phyloP scores from a whole-genome alignment of 2,113 vertebrate species.

The Cathartes aura region DNA sequence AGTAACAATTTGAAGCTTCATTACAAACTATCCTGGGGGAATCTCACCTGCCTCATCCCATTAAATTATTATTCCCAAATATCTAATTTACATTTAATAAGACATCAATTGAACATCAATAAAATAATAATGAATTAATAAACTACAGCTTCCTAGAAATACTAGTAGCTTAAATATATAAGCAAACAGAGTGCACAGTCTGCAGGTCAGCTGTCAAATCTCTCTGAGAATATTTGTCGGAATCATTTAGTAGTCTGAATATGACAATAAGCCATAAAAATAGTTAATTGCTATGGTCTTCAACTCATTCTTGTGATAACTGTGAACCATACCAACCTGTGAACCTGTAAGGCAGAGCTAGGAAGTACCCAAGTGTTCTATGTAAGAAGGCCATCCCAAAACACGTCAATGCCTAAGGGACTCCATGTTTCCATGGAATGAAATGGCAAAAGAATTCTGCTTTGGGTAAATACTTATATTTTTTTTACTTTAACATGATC shows the following conservation, averaged over 20 bases:
- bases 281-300: background rate
- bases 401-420: background rate
- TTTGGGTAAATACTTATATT: background rate
- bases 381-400: background rate
- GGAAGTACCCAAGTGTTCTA: background rate
- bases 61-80: conserved; percentile 63
- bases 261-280: background rate
- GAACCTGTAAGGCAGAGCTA: background rate
- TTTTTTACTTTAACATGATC: background rate
- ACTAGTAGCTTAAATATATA: background rate
- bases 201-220: background rate
- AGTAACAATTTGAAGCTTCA: conserved; percentile 52
- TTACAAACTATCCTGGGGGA: conserved; percentile 45
- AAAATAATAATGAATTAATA: conserved; percentile 57
- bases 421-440: background rate
- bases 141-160: background rate
- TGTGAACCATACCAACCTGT: background rate
- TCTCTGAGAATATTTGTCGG: background rate
- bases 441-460: background rate
- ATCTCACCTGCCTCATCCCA: conserved; percentile 12
- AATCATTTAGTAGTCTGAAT: background rate
- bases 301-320: background rate
- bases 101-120: conserved; percentile 58
- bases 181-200: background rate
- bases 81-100: conserved; percentile 63